Evolutionary conservation across 1,140 invertebrate genomes (phyloP), one percentile per base, ranked within the genome.

Genomic region (Fopius arisanus): DNA sequence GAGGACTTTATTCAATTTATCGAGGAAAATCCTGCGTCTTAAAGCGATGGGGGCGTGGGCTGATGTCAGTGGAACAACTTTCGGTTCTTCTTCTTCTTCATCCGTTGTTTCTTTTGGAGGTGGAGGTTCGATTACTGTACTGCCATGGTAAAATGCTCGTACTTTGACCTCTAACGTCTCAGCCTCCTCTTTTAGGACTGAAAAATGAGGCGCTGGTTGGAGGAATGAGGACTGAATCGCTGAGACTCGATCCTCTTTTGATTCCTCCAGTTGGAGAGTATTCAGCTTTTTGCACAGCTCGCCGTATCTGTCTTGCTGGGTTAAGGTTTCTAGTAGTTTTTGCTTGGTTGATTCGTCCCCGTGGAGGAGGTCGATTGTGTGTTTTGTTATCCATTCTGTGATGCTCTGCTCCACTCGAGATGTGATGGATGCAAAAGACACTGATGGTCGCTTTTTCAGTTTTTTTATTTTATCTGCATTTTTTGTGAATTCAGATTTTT

Each of bases 1-100:
- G 59, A 89, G 77, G 82, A 87, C 78, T 81, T 81, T 85, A 73
- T 87, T 81, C 54, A 90, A 76, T 76, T 83, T 87, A 48, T 89
- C 86, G 31, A 88, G 77, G 74, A 90, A 84, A 77, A 90, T 89
- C 79, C 85, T 76, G 21, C 84, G 82, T 4, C 88, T 73, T 54
- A 89, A 72, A 21, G 80, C 81, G 67, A 81, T 83, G n/a, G 88
- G 87, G 6, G 83, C 79, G 72, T 86, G 82, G 37, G 74, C 21
- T 65, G 88, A 86, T 31, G 82, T 86, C 51, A 89, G 67, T 54
- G 88, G 88, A 67, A 89, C 74, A 31, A 87, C n/a, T 10, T 48
- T 16, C 9, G 63, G 74, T 67, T 78, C 66, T 40, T 74, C 71
- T 14, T 74, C 16, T 23, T 80, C 66, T 68, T 78, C 54, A 12